A percentile compares a stretch with the other conserved stretches of the same genome.
These are phyloP conservation scores for Leptothorax acervorum DNA, from an alignment of 2,888 invertebrate species.

Conservation along the genomic window DNA sequence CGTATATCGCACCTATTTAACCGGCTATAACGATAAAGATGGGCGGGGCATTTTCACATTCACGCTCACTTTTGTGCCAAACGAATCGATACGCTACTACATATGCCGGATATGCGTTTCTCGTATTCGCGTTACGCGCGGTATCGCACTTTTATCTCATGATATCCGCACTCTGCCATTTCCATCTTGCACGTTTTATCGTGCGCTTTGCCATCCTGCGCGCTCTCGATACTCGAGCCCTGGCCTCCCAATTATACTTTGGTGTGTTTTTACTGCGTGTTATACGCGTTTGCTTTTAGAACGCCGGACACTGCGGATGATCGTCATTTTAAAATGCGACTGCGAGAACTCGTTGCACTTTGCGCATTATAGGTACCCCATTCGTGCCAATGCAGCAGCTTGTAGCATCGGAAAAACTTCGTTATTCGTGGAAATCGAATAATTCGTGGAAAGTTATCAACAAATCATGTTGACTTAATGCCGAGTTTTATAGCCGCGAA, in stretches of 20 bases:
- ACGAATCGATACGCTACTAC: constrained; percentile 35
- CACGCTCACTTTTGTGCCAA: constrained; percentile 35
- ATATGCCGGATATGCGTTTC: constrained; percentile 38
- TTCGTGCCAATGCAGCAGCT: not conserved
- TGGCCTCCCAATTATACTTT: constrained; percentile 18
- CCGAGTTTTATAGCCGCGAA: not conserved
- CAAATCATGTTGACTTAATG: constrained; percentile 8
- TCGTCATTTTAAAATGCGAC: constrained; percentile 17
- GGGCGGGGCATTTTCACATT: constrained; percentile 23
- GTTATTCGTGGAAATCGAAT: constrained; percentile 16
- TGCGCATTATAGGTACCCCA: not conserved
- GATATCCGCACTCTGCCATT: constrained; percentile 37
- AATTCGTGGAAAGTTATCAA: not conserved
- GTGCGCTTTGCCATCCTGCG: constrained; percentile 41
- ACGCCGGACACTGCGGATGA: not conserved
- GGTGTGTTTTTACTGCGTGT: constrained; percentile 29
- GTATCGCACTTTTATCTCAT: constrained; percentile 56
- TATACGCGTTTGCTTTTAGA: constrained; percentile 42
- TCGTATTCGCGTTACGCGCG: not conserved
- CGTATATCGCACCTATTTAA: constrained; percentile 38
- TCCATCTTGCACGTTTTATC: constrained; percentile 60
- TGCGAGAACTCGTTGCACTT: constrained; percentile 2
- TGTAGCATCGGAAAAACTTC: not conserved
- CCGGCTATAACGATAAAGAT: constrained; percentile 36
- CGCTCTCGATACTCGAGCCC: constrained; percentile 15